Conservation (phyloP, 2,888 invertebrate genomes). For the Lymantria monacha region DNA sequence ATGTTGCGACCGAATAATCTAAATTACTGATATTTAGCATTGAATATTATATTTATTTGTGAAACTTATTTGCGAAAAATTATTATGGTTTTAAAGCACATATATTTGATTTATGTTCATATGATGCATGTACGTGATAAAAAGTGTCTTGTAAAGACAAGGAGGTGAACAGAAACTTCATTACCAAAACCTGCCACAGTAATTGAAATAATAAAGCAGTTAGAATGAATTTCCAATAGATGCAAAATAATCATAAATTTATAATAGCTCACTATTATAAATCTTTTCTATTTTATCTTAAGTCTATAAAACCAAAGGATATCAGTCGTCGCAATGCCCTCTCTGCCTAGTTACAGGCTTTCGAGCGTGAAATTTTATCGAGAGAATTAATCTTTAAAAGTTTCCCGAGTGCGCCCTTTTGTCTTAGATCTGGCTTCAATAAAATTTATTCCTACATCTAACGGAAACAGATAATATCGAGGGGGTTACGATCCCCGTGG, state of each 20-base stretch:
- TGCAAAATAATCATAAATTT: background rate
- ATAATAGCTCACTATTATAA: background rate
- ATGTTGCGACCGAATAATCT: too few species aligned
- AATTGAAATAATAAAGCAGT: too few species aligned
- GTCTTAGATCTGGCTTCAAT: constrained; percentile 65
- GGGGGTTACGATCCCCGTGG: constrained; percentile 46
- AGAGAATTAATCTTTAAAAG: constrained; percentile 76
- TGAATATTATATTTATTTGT: too few species aligned
- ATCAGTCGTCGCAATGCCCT: constrained; percentile 53
- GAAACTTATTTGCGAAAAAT: too few species aligned
- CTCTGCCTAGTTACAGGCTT: constrained; percentile 60
- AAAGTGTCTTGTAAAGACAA: too few species aligned
- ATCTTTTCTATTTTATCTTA: constrained; percentile 31
- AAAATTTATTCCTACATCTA: constrained; percentile 68
- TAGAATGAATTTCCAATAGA: too few species aligned
- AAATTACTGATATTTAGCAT: too few species aligned
- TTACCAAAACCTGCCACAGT: too few species aligned
- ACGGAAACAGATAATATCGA: constrained; percentile 64
- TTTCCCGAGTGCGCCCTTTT: constrained; percentile 63
- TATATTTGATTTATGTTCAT: too few species aligned
- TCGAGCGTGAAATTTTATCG: constrained; percentile 79
- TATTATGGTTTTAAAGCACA: too few species aligned
- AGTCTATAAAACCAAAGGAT: constrained; percentile 48
- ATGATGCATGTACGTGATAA: too few species aligned
- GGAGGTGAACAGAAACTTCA: too few species aligned